These are phyloP conservation scores for Harpegnathos saltator DNA, from an alignment of 1,140 invertebrate genomes.

Conservation along the genomic window DNA sequence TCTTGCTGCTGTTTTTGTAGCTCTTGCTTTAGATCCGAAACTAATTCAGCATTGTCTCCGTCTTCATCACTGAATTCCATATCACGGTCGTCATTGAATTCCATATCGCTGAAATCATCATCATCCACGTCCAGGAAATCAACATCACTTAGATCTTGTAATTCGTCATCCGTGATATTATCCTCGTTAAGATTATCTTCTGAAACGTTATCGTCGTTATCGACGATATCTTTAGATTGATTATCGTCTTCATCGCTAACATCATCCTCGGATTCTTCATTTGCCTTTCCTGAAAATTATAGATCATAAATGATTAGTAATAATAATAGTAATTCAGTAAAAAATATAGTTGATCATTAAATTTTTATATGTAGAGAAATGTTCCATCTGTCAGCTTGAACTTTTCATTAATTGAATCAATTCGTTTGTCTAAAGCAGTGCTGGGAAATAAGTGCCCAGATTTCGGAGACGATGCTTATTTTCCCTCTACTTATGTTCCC, in stretches of 20 bases:
- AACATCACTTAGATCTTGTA: conserved; percentile 73
- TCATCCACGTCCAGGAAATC: conserved; percentile 69
- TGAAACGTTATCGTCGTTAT: conserved; percentile 76
- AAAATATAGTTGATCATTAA: not conserved
- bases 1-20: conserved; percentile 14
- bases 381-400: too few relatives aligned
- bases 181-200: conserved; percentile 76
- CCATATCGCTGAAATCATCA: conserved; percentile 74
- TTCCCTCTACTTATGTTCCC: too few relatives aligned
- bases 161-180: conserved; percentile 64
- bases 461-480: too few relatives aligned
- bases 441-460: too few relatives aligned
- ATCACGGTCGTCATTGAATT: conserved; percentile 68
- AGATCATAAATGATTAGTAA: conserved; percentile 9
- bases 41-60: conserved; percentile 37
- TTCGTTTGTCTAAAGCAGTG: too few relatives aligned
- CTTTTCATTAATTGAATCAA: too few relatives aligned
- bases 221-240: conserved; percentile 73
- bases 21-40: conserved; percentile 43
- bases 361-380: not conserved
- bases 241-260: conserved; percentile 81
- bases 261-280: conserved; percentile 77
- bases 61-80: too few relatives aligned
- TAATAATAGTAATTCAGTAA: too few relatives aligned
- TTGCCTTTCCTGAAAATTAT: conserved; percentile 63